Evolutionary conservation across 2,888 invertebrate genomes (phyloP).

Genomic region (Hermodice carunculata): DNA sequence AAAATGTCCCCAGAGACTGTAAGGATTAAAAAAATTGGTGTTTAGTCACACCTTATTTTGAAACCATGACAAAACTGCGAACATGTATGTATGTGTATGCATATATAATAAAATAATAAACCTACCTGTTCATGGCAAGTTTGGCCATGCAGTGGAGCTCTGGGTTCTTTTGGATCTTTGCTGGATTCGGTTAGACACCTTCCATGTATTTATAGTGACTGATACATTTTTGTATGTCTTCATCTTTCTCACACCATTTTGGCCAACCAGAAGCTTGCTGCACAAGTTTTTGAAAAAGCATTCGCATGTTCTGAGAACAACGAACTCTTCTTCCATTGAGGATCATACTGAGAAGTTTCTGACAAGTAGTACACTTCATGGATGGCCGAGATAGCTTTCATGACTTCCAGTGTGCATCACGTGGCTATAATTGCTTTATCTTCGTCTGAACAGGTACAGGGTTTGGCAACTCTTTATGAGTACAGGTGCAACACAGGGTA

Average conservation of each 20-base stretch:
- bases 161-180: not conserved
- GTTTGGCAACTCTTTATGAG: slow-evolving; percentile 42
- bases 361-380: slow-evolving; percentile 63
- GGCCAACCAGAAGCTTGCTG: slow-evolving; percentile 52
- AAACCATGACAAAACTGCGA: too few relatives aligned
- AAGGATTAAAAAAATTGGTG: too few relatives aligned
- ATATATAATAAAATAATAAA: too few relatives aligned
- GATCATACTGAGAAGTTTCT: slow-evolving; percentile 38
- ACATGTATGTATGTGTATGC: too few relatives aligned
- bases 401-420: slow-evolving; percentile 62
- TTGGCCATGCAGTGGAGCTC: not conserved
- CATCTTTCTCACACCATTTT: slow-evolving; percentile 29
- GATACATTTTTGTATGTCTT: slow-evolving; percentile 44
- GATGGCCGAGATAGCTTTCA: slow-evolving; percentile 53
- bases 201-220: slow-evolving; percentile 34
- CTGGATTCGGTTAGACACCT: slow-evolving; percentile 25
- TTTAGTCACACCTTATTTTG: too few relatives aligned
- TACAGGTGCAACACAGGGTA: slow-evolving; percentile 59
- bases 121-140: not conserved
- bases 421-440: slow-evolving; percentile 53
- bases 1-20: too few relatives aligned
- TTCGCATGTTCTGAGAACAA: slow-evolving; percentile 61
- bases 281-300: slow-evolving; percentile 47
- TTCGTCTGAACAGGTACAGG: slow-evolving; percentile 54
- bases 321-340: slow-evolving; percentile 27